phyloP scores from a whole-genome alignment of 2,113 vertebrate genomes.

The Vombatus ursinus region DNA sequence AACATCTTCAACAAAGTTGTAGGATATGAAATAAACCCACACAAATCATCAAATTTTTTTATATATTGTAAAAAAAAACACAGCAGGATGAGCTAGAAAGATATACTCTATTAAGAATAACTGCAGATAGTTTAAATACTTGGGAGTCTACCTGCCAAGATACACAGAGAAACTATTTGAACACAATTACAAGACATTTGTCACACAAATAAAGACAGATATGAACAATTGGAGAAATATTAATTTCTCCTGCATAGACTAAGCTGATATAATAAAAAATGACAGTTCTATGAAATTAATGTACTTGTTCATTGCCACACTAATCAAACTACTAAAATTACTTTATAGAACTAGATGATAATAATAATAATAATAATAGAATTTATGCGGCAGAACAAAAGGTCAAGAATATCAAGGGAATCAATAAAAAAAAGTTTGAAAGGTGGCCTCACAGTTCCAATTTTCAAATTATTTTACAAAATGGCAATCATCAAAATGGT shows the following conservation, averaged over 20 bases:
- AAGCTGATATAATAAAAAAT: background rate
- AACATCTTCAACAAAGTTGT: too few relatives aligned
- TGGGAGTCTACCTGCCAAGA: too few relatives aligned
- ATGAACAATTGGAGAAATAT: too few relatives aligned
- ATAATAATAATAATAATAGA: background rate
- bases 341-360: background rate
- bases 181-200: too few relatives aligned
- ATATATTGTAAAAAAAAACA: too few relatives aligned
- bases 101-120: too few relatives aligned
- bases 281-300: background rate
- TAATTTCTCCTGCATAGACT: background rate
- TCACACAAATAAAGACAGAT: too few relatives aligned
- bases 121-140: too few relatives aligned
- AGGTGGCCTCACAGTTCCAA: background rate
- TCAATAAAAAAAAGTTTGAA: background rate
- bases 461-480: background rate
- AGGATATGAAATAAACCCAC: too few relatives aligned
- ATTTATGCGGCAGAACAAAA: background rate
- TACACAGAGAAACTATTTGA: too few relatives aligned
- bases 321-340: background rate
- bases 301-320: background rate
- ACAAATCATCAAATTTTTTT: too few relatives aligned
- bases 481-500: background rate
- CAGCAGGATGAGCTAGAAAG: too few relatives aligned
- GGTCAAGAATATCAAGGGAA: background rate